Base-by-base conservation (phyloP, 2,888 invertebrate genomes). In the Cinara cedri region DNA sequence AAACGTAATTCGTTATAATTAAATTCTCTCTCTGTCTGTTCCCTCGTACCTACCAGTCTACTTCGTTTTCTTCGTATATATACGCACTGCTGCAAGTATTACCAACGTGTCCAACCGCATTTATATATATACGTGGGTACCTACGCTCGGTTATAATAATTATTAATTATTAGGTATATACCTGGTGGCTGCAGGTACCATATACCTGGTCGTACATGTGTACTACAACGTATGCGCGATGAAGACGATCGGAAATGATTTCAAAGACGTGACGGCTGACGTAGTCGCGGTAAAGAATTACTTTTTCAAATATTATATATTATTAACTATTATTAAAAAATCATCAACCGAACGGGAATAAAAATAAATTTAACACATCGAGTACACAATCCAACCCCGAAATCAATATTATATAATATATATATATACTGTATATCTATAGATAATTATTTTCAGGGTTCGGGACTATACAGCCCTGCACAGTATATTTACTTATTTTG, bases 1-100 rank as follows among this genome's bases (percentile, higher is more conserved):
- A 57, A 78, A 78, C 66, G 57, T 78, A 78, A 78, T 78, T 78
- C 78, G 49, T 78, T 78, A 78, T 78, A 78, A 78, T 78, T 78
- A 78, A 78, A 78, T 78, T 51, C 60, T 49, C 46, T 49, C 62
- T 51, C 19, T 10, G 42, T 63, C 13, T 44, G n/a, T 11, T 34
- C 62, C 11, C n/a, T 46, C 26, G 44, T 42, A n/a, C 13, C 9
- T 24, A 14, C 26, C 10, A n/a, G 14, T 62, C 46, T 26, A 14
- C 34, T 51, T 21, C 51, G 72, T n/a, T 46, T 14, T 49, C 62
- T 34, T 19, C 62, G 16, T 51, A 49, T 46, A 10, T 26, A 14
- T 60, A 13, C 24, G 19, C 6, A 34, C 6, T 34, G 9, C n/a
- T 11, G 13, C 9, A 6, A 2, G 44, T 57, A 46, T 71, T 70